Conservation (phyloP, 2,888 invertebrate genomes). For the Anthophora plumipes region DNA sequence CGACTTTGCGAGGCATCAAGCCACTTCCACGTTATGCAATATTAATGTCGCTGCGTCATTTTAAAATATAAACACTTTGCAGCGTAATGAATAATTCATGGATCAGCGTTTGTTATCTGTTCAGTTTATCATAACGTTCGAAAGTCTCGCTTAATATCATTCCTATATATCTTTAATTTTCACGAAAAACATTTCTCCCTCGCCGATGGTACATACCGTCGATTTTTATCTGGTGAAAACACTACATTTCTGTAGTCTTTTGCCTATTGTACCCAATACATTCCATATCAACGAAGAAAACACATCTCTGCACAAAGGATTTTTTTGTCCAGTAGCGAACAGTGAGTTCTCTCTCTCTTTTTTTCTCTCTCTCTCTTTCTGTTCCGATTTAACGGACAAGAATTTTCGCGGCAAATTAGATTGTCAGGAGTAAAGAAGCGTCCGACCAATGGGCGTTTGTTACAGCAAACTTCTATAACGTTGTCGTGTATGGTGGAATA, state of each 20-base stretch:
- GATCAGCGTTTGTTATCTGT: constrained; percentile 50
- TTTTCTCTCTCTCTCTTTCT: background rate
- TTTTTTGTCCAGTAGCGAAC: background rate
- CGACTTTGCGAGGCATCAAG: constrained; percentile 59
- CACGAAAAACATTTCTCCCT: no score
- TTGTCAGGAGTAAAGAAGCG: constrained; percentile 40
- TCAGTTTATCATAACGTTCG: constrained; percentile 46
- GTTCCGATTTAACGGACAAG: background rate
- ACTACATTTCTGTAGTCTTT: no score
- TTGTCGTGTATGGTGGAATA: constrained; percentile 41
- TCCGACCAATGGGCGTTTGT: constrained; percentile 40
- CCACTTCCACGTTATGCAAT: constrained; percentile 64
- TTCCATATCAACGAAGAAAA: no score
- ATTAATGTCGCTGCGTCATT: constrained; percentile 67
- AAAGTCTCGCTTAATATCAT: constrained; percentile 8
- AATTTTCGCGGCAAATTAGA: constrained; percentile 41
- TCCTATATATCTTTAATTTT: constrained; percentile 4
- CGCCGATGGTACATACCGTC: background rate
- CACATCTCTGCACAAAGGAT: no score
- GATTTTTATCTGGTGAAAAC: background rate
- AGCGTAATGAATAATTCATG: constrained; percentile 66
- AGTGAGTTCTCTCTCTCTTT: background rate
- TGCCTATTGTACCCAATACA: no score
- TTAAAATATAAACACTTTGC: constrained; percentile 70
- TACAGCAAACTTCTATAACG: constrained; percentile 28